phyloP scores from a whole-genome alignment of 2,888 invertebrate species.

The Synanthedon formicaeformis region DNA sequence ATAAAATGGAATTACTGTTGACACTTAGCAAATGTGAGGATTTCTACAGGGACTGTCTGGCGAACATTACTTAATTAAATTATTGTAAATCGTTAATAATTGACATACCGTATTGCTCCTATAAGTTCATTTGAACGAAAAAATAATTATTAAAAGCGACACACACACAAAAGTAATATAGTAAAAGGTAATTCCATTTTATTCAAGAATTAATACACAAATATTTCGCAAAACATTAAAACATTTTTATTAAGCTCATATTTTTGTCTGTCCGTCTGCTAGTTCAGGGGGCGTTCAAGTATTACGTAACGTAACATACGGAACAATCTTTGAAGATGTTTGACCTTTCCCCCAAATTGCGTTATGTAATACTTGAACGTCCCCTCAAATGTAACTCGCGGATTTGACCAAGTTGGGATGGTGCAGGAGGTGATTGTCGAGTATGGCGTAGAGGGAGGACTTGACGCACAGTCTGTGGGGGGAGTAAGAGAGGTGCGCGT shows the following conservation, averaged over 20 bases:
- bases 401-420: conserved; percentile 48
- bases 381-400: conserved; percentile 46
- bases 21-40: too few relatives aligned
- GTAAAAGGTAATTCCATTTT: background rate
- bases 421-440: conserved; percentile 44
- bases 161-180: background rate
- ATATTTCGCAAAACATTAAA: background rate
- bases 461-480: conserved; percentile 48
- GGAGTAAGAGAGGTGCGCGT: conserved; percentile 39
- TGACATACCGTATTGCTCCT: background rate
- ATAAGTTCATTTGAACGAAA: background rate
- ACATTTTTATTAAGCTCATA: too few relatives aligned
- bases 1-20: conserved; percentile 53
- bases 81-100: too few relatives aligned
- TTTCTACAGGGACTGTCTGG: too few relatives aligned
- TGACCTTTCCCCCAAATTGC: background rate
- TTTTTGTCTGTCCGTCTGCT: too few relatives aligned
- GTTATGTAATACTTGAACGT: too few relatives aligned
- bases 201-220: background rate
- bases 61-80: too few relatives aligned
- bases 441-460: conserved; percentile 34
- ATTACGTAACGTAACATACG: too few relatives aligned
- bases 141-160: background rate
- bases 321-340: too few relatives aligned
- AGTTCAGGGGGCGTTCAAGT: too few relatives aligned